These are phyloP conservation scores for Microctonus brassicae DNA, from an alignment of 2,888 invertebrate species.

Conservation along the genomic window DNA sequence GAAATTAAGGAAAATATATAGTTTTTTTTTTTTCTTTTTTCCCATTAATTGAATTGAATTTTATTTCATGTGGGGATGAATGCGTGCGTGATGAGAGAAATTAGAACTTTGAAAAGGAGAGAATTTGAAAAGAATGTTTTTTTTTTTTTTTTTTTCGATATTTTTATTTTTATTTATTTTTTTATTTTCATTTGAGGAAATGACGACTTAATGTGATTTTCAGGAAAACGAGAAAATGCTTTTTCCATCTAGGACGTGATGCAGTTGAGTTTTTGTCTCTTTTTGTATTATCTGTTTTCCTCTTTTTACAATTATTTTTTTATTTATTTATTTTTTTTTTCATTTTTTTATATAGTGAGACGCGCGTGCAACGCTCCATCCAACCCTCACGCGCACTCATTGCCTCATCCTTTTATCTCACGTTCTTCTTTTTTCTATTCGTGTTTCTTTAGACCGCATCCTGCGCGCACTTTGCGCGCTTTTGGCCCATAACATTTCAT, in stretches of 20 bases:
- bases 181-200: conserved; percentile 19
- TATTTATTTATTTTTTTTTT: no score
- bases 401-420: conserved; percentile 22
- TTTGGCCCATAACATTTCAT: conserved; percentile 36
- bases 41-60: no score
- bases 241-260: conserved; percentile 30
- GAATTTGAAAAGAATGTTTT: not conserved
- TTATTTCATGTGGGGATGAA: no score
- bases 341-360: conserved; percentile 26
- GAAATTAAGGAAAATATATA: no score
- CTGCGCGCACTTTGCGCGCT: conserved; percentile 23
- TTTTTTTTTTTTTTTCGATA: no score
- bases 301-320: not conserved
- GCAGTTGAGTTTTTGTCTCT: conserved; percentile 28
- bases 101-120: not conserved
- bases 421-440: conserved; percentile 15
- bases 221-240: conserved; percentile 25
- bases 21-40: no score
- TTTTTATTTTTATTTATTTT: not conserved
- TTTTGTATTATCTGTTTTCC: conserved; percentile 9
- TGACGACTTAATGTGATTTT: conserved; percentile 26
- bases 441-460: conserved; percentile 14
- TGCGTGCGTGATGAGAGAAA: not conserved
- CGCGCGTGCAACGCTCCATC: conserved; percentile 24
- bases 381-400: conserved; percentile 21